Evolutionary conservation across 2,797 vertebrate species (phyloP), one percentile per base, ranked within the genome.

Genomic region (Tragopan temminckii): DNA sequence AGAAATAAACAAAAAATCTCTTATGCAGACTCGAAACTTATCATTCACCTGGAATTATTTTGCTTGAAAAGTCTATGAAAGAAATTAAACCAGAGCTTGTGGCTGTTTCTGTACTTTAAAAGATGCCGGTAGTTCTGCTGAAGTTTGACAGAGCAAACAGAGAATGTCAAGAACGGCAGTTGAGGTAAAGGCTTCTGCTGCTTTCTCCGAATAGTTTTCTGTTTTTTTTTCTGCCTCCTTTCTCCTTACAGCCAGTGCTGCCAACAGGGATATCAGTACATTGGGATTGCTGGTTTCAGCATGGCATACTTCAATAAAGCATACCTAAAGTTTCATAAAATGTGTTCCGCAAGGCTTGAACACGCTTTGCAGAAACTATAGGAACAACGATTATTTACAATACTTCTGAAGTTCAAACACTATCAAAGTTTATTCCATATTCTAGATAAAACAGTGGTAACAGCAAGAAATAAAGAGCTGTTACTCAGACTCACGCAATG

Each of bases 191-290:
- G 55, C 68, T 80, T 81, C 77, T 86, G 70, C 45, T 17, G 27
- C 10, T 74, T 71, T 68, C 81, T 85, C 11, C 1, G 71, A 92
- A 70, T 11, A 80, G 23, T 75, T 83, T 70, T 88, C 46, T 61
- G 12, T 85, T 80, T 62, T 89, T 77, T 84, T 62, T 86, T 77
- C 59, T 77, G 45, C 23, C 48, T 88, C 63, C 59, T 69, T 82
- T 69, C 38, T 57, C 78, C 55, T 55, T 76, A 80, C 27, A 87
- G 5, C 4, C 59, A 82, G 29, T 10, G 29, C 45, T 89, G 53
- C 78, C 79, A 87, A 52, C 15, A 59, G 36, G 70, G 74, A 62
- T 58, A 78, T 80, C 72, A 16, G 21, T 24, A 25, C 14, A 72
- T 3, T n/a, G 36, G 17, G 23, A 58, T 1, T 24, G 16, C n/a